phyloP scores from a whole-genome alignment of 1,140 invertebrate species.

The Halesus radiatus region DNA sequence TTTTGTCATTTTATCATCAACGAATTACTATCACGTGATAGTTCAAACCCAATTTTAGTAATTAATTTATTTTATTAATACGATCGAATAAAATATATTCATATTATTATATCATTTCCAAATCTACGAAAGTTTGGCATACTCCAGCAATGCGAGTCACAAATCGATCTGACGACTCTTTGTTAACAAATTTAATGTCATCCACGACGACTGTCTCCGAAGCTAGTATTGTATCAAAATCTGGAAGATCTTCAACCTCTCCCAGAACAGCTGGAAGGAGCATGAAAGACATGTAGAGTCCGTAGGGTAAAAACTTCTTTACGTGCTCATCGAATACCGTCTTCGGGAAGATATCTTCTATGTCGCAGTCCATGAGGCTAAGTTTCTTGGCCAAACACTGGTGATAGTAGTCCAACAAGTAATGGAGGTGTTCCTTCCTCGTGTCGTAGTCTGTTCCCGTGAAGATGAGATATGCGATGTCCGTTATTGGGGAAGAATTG shows the following conservation, averaged over 20 bases:
- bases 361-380: conserved; percentile 62
- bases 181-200: conserved; percentile 21
- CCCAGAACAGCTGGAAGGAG: conserved; percentile 42
- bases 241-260: conserved; percentile 45
- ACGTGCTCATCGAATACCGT: conserved; percentile 59
- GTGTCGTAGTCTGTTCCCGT: conserved; percentile 61
- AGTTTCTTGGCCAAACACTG: conserved; percentile 64
- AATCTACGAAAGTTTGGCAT: conserved; percentile 10
- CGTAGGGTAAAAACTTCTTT: conserved; percentile 38
- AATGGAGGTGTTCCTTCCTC: conserved; percentile 58
- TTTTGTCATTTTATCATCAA: too few relatives aligned
- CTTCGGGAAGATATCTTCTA: conserved; percentile 55
- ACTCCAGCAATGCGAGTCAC: conserved; percentile 22
- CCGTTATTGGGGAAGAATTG: conserved; percentile 63
- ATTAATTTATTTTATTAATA: too few relatives aligned
- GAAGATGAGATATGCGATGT: conserved; percentile 67
- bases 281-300: conserved; percentile 41
- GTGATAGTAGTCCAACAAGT: conserved; percentile 72
- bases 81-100: too few relatives aligned
- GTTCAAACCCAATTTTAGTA: too few relatives aligned
- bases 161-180: conserved; percentile 8
- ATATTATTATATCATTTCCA: neutral
- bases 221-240: conserved; percentile 38
- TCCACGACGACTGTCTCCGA: conserved; percentile 23
- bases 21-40: too few relatives aligned